A percentile compares a stretch with the other conserved stretches of the same genome.
These are phyloP conservation scores for Drosophila burlai DNA, from an alignment of 1,140 invertebrate species.

Conservation along the genomic window DNA sequence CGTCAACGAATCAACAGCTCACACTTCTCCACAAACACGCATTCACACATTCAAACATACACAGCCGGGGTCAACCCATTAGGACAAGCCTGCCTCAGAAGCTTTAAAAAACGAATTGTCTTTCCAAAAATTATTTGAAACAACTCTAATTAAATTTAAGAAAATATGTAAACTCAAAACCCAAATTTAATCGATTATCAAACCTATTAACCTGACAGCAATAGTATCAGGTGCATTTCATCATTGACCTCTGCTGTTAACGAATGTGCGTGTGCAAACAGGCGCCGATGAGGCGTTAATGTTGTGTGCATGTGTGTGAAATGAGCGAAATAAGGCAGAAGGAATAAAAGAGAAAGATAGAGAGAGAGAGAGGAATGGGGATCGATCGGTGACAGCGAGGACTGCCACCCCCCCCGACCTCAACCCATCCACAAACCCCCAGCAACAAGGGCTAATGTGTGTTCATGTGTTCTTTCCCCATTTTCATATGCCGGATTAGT, in stretches of 20 bases:
- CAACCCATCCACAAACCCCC: neutral
- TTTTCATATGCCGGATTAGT: constrained; percentile 69
- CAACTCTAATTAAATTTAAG: too few species aligned
- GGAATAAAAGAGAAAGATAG: neutral
- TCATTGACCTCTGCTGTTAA: constrained; percentile 16
- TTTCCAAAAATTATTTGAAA: too few species aligned
- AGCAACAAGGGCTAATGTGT: constrained; percentile 27
- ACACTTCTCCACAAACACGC: neutral
- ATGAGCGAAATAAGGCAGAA: constrained; percentile 2
- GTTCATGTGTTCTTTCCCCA: constrained; percentile 59
- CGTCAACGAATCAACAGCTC: constrained; percentile 25
- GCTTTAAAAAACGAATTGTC: too few species aligned
- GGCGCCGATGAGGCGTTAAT: constrained; percentile 15
- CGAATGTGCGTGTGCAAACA: constrained; percentile 5
- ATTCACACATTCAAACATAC: constrained; percentile 6
- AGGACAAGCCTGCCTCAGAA: neutral
- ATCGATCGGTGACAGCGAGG: constrained; percentile 15
- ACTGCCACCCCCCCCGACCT: neutral
- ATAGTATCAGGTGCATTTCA: neutral
- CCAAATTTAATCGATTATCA: neutral
- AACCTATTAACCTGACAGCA: neutral
- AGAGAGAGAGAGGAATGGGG: neutral
- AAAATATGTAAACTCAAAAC: too few species aligned
- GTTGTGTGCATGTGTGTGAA: neutral
- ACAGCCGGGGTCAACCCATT: constrained; percentile 13